Evolutionary conservation across 2,113 vertebrate species (phyloP).

Genomic region (Eclectus roratus): DNA sequence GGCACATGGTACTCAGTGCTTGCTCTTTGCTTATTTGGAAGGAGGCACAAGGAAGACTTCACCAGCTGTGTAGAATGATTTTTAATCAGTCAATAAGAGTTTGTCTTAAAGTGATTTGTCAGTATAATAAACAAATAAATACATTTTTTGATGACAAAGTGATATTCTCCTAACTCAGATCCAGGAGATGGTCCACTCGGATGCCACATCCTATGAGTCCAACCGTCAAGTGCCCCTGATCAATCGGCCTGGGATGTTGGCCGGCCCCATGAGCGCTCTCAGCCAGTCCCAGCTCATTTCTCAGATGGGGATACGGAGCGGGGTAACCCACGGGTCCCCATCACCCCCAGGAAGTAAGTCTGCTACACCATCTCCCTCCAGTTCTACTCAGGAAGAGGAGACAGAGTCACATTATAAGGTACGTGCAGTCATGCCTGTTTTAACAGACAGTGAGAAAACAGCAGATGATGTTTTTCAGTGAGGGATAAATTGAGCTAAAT

Average conservation of each 20-base stretch:
- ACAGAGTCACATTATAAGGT: slow-evolving; percentile 94
- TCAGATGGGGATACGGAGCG: slow-evolving; percentile 87
- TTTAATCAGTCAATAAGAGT: neutral
- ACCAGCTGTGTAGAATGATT: neutral
- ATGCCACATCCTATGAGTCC: slow-evolving; percentile 86
- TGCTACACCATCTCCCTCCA: slow-evolving; percentile 97
- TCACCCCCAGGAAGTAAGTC: slow-evolving; percentile 97
- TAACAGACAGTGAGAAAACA: neutral
- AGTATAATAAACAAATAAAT: neutral
- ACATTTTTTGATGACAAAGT: neutral
- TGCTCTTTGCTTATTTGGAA: neutral
- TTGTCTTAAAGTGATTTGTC: neutral
- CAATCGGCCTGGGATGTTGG: slow-evolving; percentile 87
- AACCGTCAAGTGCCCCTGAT: slow-evolving; percentile 88
- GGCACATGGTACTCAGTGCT: neutral
- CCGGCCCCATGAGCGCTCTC: slow-evolving; percentile 90
- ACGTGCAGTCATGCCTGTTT: neutral
- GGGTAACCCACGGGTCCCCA: slow-evolving; percentile 90
- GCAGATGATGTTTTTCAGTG: neutral
- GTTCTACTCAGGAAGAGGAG: slow-evolving; percentile 98
- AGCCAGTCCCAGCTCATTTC: slow-evolving; percentile 92
- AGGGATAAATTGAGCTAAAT: neutral
- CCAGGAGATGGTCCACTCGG: slow-evolving; percentile 96
- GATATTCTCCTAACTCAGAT: slow-evolving; percentile 86
- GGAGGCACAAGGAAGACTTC: neutral